phyloP scores from a whole-genome alignment of 2,888 invertebrate species.

The Beris morrisii region DNA sequence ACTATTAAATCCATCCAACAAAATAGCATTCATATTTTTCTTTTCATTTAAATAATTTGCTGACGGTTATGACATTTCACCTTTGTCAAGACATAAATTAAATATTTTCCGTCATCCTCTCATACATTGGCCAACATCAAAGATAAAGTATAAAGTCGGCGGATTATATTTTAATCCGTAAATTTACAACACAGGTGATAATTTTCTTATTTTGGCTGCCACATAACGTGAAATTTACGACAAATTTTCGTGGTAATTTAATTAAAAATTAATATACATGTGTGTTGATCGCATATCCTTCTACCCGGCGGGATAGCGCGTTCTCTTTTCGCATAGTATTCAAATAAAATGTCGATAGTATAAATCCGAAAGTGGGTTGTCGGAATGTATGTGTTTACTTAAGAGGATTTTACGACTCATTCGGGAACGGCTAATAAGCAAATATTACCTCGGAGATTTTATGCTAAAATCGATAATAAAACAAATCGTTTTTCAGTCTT shows the following conservation, averaged over 20 bases:
- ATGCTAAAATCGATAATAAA: conserved; percentile 8
- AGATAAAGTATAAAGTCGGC: background rate
- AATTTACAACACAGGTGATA: conserved; percentile 33
- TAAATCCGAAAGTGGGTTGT: conserved; percentile 16
- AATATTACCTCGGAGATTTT: conserved; percentile 29
- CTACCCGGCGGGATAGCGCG: background rate
- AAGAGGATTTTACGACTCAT: conserved; percentile 29
- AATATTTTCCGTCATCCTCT: no score
- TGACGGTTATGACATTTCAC: no score
- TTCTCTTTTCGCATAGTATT: conserved; percentile 6
- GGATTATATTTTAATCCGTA: conserved; percentile 33
- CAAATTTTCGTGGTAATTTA: conserved; percentile 35
- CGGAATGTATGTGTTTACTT: conserved; percentile 27
- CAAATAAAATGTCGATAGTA: conserved; percentile 5
- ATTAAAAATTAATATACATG: conserved; percentile 32
- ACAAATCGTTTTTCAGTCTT: conserved; percentile 13
- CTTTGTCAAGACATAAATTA: no score
- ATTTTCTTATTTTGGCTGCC: conserved; percentile 32
- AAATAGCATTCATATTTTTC: no score
- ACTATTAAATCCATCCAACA: no score
- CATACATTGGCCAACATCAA: background rate
- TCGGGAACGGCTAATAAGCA: conserved; percentile 32
- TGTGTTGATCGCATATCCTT: conserved; percentile 5
- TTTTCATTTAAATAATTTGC: no score
- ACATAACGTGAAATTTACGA: conserved; percentile 33